Evolutionary conservation across 2,888 invertebrate species (phyloP).

Genomic region (Calameuta pallipes): DNA sequence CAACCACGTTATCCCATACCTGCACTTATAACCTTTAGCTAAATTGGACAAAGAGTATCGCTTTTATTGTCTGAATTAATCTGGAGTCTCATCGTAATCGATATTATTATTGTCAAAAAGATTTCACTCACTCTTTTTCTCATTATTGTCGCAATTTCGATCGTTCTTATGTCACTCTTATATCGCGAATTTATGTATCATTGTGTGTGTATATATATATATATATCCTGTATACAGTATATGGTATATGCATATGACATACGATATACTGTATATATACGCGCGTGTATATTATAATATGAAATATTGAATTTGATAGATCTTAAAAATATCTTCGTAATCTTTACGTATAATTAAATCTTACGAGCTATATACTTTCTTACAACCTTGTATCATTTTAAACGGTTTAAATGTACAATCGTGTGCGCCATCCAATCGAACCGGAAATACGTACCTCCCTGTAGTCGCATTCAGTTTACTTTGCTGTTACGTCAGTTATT

Average conservation of each 20-base stretch:
- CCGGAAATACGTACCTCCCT: no score
- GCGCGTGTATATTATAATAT: conserved; percentile 41
- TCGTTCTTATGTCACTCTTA: conserved; percentile 15
- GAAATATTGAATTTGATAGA: conserved; percentile 62
- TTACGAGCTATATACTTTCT: conserved; percentile 62
- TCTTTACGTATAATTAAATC: conserved; percentile 46
- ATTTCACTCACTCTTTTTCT: conserved; percentile 10
- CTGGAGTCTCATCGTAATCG: conserved; percentile 10
- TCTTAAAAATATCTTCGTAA: conserved; percentile 62
- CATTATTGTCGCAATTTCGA: background rate
- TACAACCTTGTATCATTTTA: conserved; percentile 62
- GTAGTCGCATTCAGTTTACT: no score
- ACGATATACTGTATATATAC: conserved; percentile 27
- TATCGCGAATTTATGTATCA: conserved; percentile 33
- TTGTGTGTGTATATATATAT: conserved; percentile 34
- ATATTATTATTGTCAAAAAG: conserved; percentile 37
- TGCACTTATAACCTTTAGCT: background rate
- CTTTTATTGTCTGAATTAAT: conserved; percentile 20
- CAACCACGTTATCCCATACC: background rate
- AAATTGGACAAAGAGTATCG: conserved; percentile 7
- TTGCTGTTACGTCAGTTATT: background rate
- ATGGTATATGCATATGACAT: background rate
- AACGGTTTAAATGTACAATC: conserved; percentile 18
- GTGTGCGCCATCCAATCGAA: background rate
- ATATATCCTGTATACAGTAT: conserved; percentile 25